Percentiles rank a stretch among this genome's conserved stretches.
Conservation (phyloP, 2,797 vertebrate species). For the Nothura maculosa region DNA sequence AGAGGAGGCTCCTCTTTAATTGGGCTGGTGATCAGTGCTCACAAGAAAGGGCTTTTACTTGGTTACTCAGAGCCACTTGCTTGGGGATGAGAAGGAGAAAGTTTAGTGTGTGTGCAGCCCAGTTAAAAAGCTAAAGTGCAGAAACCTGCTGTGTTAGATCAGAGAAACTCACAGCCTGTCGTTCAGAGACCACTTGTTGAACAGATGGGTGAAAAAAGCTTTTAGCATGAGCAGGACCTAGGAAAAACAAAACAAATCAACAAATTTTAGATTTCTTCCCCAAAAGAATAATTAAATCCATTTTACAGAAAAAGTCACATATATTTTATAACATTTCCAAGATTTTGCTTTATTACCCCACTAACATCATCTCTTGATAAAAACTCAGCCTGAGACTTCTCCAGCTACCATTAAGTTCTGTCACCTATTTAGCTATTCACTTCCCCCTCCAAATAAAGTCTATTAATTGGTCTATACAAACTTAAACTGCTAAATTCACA, state of each 20-base stretch:
- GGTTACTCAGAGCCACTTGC: background rate
- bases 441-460: background rate
- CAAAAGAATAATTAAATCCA: background rate
- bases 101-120: background rate
- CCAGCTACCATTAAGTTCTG: background rate
- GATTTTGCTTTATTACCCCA: background rate
- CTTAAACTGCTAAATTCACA: background rate
- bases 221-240: background rate
- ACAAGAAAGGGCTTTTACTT: conserved; percentile 11
- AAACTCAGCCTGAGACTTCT: background rate
- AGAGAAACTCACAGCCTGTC: background rate
- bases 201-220: background rate
- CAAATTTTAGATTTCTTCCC: background rate
- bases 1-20: conserved; percentile 8
- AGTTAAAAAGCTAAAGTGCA: background rate
- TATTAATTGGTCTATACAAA: background rate
- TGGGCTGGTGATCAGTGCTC: background rate
- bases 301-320: background rate
- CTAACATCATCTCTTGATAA: background rate
- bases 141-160: background rate
- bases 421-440: background rate
- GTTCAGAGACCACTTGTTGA: background rate
- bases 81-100: background rate
- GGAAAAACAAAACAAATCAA: background rate
- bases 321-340: background rate